phyloP scores from a whole-genome alignment of 2,113 vertebrate genomes.

The Alces alces region DNA sequence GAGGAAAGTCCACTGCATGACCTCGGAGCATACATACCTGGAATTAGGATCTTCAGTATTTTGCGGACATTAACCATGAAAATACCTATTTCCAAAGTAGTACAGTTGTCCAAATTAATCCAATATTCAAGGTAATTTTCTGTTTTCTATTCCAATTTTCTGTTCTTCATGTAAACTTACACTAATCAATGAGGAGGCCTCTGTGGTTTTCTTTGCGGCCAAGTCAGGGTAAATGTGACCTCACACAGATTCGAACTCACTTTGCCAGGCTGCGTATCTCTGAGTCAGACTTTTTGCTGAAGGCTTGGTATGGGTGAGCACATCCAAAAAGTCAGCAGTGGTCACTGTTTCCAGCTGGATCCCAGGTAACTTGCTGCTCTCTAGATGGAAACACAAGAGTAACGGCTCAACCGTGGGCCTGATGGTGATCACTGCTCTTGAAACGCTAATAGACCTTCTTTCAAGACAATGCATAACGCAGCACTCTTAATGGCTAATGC shows the following conservation, averaged over 20 bases:
- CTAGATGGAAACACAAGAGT: slow-evolving; percentile 70
- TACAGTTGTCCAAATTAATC: neutral
- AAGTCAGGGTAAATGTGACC: neutral
- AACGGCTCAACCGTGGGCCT: neutral
- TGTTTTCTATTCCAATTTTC: neutral
- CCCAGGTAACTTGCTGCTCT: slow-evolving; percentile 67
- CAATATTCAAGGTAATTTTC: neutral
- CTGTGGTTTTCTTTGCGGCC: neutral
- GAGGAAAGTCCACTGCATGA: neutral
- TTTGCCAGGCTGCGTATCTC: slow-evolving; percentile 91
- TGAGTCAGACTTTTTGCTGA: slow-evolving; percentile 89
- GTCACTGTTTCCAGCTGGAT: slow-evolving; percentile 89
- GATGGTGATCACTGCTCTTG: neutral
- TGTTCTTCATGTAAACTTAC: neutral
- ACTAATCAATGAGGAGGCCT: neutral
- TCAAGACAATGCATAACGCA: slow-evolving; percentile 8
- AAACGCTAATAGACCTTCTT: neutral
- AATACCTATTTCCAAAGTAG: neutral
- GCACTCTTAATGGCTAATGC: neutral
- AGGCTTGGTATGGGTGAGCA: slow-evolving; percentile 90
- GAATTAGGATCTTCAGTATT: neutral
- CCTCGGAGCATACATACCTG: neutral
- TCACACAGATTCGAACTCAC: slow-evolving; percentile 92
- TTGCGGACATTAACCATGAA: neutral
- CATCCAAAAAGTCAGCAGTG: slow-evolving; percentile 90